Evolutionary conservation across 2,797 vertebrate species (phyloP).

Genomic region (Amniataba percoides): DNA sequence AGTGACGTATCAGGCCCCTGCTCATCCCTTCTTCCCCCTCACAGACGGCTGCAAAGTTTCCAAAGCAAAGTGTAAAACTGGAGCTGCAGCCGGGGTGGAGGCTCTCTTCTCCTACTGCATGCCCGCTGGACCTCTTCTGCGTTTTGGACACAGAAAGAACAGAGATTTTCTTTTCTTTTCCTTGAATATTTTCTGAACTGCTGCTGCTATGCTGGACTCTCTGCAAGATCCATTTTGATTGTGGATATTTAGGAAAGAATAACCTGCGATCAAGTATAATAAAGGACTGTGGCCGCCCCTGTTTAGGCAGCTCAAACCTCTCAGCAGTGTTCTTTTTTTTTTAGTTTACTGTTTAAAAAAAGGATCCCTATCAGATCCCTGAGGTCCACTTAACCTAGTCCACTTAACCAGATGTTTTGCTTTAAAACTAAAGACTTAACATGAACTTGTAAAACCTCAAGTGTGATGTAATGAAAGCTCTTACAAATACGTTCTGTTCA

Average conservation of each 20-base stretch:
- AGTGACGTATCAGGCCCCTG: slow-evolving; percentile 8
- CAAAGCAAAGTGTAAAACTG: slow-evolving; percentile 17
- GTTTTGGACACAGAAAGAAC: slow-evolving; percentile 36
- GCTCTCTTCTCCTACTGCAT: slow-evolving; percentile 45
- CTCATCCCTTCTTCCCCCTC: slow-evolving; percentile 13
- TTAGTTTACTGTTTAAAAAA: slow-evolving; percentile 7
- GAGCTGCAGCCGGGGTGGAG: slow-evolving; percentile 29
- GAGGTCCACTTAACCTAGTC: slow-evolving; percentile 16
- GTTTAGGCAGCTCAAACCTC: slow-evolving; percentile 36
- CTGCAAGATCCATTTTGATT: neutral
- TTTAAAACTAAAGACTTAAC: slow-evolving; percentile 26
- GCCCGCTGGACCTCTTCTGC: slow-evolving; percentile 41
- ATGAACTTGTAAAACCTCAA: slow-evolving; percentile 7
- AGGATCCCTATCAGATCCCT: slow-evolving; percentile 27
- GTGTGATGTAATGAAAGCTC: slow-evolving; percentile 16
- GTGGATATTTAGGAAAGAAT: neutral
- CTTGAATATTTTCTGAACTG: slow-evolving; percentile 11
- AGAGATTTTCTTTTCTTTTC: neutral
- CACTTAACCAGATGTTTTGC: slow-evolving; percentile 14
- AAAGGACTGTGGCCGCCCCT: neutral
- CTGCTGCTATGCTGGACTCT: no score
- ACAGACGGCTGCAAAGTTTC: slow-evolving; percentile 17
- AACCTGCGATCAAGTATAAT: neutral
- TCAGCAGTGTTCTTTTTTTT: slow-evolving; percentile 23
- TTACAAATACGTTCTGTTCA: slow-evolving; percentile 11